Base-by-base conservation (phyloP, 1,140 invertebrate genomes). In the Zaprionus kolodkinae region DNA sequence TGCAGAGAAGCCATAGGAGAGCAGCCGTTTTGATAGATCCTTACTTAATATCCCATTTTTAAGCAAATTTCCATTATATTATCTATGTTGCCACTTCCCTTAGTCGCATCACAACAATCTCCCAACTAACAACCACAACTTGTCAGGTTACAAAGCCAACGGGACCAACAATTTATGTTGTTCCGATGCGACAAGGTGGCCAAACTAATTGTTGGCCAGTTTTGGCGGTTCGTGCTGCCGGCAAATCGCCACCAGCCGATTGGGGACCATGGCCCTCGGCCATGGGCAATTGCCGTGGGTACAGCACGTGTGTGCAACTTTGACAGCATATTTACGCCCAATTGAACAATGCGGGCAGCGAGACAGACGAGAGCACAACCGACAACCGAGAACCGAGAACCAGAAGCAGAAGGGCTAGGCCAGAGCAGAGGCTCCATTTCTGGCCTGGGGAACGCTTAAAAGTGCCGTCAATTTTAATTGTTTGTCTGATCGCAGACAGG, bases 391-490 rank as follows among this genome's bases (percentile, higher is more conserved):
- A 43, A n/a, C 6, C n/a, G 40, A 45, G 21, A 21, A 21, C 21
- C 21, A 21, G 21, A 21, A 21, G 40, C 33, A 17, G n/a, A 7
- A 15, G 40, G 40, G 7, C n/a, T 10, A 15, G n/a, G 40, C 13
- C 38, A 6, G 38, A 43, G 40, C 40, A 40, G 13, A n/a, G 38
- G 36, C 21, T 2, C 21, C 21, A 21, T 21, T 50, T 6, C 13
- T 48, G 60, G 63, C 27, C 48, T 7, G 56, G 13, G 27, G 55
- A 56, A 72, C 81, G 78, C 78, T 85, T 72, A 76, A 88, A 89
- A 88, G 85, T 89, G 84, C 74, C 88, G 84, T 88, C 84, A 88
- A 89, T 88, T 88, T 89, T 89, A 88, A 88, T 88, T 88, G 84
- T 87, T 88, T 88, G 84, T 78, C 81, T 72, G 84, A 88, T 84